Evolutionary conservation across 2,888 invertebrate species (phyloP).

Genomic region (Lobophora halterata): DNA sequence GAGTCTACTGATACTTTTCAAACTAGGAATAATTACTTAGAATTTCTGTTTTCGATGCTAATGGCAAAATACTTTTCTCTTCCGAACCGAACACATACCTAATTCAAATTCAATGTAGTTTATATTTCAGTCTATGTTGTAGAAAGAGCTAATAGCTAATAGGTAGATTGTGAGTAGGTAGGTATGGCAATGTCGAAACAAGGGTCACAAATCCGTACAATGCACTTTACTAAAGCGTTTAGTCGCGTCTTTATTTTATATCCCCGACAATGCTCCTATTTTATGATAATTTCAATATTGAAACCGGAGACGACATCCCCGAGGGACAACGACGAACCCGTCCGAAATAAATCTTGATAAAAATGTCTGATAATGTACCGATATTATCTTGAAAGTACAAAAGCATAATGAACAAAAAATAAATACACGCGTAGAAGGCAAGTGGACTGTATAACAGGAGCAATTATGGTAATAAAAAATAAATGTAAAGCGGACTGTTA

Average conservation of each 20-base stretch:
- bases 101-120: too few relatives aligned
- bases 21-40: too few relatives aligned
- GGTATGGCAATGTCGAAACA: conserved; percentile 1
- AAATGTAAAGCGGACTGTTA: conserved; percentile 38
- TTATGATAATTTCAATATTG: conserved; percentile 36
- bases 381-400: conserved; percentile 27
- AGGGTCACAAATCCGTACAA: conserved; percentile 26
- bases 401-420: conserved; percentile 32
- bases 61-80: too few relatives aligned
- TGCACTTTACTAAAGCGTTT: conserved; percentile 26
- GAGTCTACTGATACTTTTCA: too few relatives aligned
- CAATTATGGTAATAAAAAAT: conserved; percentile 42
- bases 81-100: too few relatives aligned
- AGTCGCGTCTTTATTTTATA: conserved; percentile 25
- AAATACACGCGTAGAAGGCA: conserved; percentile 32
- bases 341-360: conserved; percentile 29
- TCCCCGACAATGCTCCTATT: conserved; percentile 24
- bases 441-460: conserved; percentile 40
- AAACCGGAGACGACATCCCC: conserved; percentile 28
- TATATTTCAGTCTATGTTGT: too few relatives aligned
- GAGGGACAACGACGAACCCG: conserved; percentile 22
- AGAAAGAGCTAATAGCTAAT: too few relatives aligned
- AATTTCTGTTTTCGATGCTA: too few relatives aligned
- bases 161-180: too few relatives aligned
- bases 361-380: conserved; percentile 26